Evolutionary conservation across 1,140 invertebrate genomes (phyloP), one percentile per base, ranked within the genome.

Genomic region (Eumeta japonica): DNA sequence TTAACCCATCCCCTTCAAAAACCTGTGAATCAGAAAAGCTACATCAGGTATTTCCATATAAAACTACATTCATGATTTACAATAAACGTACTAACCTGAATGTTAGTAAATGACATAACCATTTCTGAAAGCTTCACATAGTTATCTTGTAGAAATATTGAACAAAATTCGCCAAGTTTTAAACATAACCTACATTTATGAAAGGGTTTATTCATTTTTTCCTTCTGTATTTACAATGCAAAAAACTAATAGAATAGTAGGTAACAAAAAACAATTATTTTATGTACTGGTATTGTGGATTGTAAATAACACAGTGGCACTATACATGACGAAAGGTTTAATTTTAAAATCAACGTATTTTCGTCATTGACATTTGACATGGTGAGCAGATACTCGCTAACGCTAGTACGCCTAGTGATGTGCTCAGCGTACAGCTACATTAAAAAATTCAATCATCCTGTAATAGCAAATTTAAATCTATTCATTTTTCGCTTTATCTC

Each of bases 1-100:
- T 81, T 48, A 84, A 63, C n/a, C 83, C 83, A 65, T 84, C 83
- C 11, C 76, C 80, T 41, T 64, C 57, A 51, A 51, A 53, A 40
- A 71, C 68, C 67, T 73, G 42, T 35, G 29, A 31, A 36, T 32
- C 19, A 27, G 19, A 41, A 33, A 34, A 34, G 24, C 34, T 29
- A 20, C 24, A 28, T 12, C n/a, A 28, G 9, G 18, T 35, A 35
- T 14, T 16, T 4, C 7, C 5, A 17, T 35, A 35, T 16, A 11
- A 7, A 35, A 9, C 16, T 9, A 18, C 34, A 4, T 35, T 18
- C 16, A 12, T 18, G 16, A 33, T 30, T 20, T 20, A 33, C 36
- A 20, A 10, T 19, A 32, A 11, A n/a, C 2, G n/a, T 16, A 28
- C 56, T 61, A 64, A 79, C 77, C 50, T 76, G 62, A 35, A 79